Base-by-base conservation (phyloP, 2,797 vertebrate genomes). In the Salarias fasciatus region DNA sequence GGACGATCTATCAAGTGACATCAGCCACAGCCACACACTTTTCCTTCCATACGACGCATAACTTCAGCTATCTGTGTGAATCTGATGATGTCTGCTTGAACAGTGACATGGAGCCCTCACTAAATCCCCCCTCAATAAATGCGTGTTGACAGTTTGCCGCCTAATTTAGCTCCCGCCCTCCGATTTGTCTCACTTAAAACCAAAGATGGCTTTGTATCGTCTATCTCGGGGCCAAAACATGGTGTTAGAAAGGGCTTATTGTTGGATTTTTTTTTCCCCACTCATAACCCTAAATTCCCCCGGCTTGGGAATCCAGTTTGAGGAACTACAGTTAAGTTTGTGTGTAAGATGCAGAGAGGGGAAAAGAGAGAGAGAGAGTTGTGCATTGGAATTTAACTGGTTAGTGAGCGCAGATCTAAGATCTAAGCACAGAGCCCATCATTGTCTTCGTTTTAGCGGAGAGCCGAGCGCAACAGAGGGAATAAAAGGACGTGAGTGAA, bases 181-280 rank as follows among this genome's bases (percentile, higher is more conserved):
- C 1, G 53, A 82, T 87, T 78, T 67, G 64, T 83, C 56, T 79
- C 73, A 37, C 36, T 63, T 57, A 58, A 66, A 60, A 80, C 56
- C 51, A 77, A 83, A 56, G 79, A 11, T 8, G 8, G 63, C 79
- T 78, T 82, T 85, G 75, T 83, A 15, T 10, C 9, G 37, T 55
- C 38, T 55, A 38, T 72, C 69, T n/a, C 28, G 49, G 31, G 58
- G 60, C 64, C 64, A 50, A 35, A 86, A 74, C 67, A 45, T 64
- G 64, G 47, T 47, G 66, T 69, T 35, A 87, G 74, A 90, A 90
- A 86, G 86, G 79, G 72, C 62, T 85, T 77, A 86, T 90, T 91
- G 89, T 90, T 72, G 60, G 64, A 66, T 56, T 78, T 82, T 46
- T 77, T 56, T 56, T 78, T 83, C 47, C 77, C 63, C 78, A 64